These are phyloP conservation scores for Embiotoca jacksoni DNA, from an alignment of 2,113 vertebrate species.

Conservation along the genomic window DNA sequence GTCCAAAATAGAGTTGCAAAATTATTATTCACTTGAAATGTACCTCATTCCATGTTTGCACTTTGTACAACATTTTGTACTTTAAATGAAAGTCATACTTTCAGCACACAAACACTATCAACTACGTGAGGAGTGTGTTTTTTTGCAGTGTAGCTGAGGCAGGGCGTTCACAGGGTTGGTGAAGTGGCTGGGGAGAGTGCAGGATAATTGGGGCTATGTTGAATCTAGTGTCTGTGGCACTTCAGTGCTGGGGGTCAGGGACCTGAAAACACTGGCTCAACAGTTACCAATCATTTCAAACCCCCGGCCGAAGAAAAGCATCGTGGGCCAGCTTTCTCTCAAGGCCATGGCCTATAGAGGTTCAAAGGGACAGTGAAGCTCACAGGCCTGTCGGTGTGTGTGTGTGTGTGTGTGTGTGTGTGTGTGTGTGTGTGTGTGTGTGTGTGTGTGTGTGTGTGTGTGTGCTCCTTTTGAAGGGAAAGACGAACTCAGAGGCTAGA, in stretches of 20 bases:
- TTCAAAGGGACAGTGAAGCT: conserved; percentile 89
- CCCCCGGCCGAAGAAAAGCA: conserved; percentile 82
- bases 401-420: conserved; percentile 20
- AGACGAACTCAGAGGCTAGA: conserved; percentile 89
- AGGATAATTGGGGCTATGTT: conserved; percentile 95
- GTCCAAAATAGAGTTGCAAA: too few species aligned
- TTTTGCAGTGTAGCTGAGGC: conserved; percentile 1
- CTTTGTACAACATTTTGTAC: background rate
- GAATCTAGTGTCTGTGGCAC: conserved; percentile 94
- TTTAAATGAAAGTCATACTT: background rate
- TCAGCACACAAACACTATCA: background rate
- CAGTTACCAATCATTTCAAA: conserved; percentile 94
- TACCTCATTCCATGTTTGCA: too few species aligned
- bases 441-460: conserved; percentile 27
- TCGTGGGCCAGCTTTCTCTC: conserved; percentile 82
- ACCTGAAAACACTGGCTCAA: conserved; percentile 90
- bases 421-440: conserved; percentile 23
- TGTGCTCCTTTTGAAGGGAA: conserved; percentile 80
- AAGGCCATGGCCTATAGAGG: conserved; percentile 86
- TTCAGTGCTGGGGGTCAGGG: conserved; percentile 87
- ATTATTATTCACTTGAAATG: too few species aligned
- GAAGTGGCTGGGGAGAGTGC: conserved; percentile 80
- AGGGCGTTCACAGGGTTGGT: background rate
- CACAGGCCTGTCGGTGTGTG: conserved; percentile 46
- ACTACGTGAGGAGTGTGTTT: background rate